These are phyloP conservation scores for Malacoctenus gilli DNA, from an alignment of 2,797 vertebrate species.

Conservation along the genomic window DNA sequence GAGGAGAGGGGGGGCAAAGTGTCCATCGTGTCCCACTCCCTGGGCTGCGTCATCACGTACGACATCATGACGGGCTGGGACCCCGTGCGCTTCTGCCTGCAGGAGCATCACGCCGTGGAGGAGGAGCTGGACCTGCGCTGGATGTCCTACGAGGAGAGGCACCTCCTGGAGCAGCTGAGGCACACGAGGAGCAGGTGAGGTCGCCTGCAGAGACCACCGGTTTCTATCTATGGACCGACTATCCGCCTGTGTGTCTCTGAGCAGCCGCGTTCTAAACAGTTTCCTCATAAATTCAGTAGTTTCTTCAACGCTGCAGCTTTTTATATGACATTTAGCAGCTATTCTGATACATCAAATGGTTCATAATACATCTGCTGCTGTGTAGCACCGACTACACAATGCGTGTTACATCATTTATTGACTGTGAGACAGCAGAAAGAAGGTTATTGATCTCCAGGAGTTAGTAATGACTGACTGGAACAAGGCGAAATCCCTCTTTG, in stretches of 20 bases:
- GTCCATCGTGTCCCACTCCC: constrained; percentile 95
- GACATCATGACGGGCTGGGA: constrained; percentile 99
- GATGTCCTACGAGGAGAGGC: constrained; percentile 89
- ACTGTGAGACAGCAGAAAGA: constrained; percentile 3
- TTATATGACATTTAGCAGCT: too few species aligned
- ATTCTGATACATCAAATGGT: constrained; percentile 11
- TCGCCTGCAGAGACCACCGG: neutral
- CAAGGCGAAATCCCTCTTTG: neutral
- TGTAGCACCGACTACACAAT: neutral
- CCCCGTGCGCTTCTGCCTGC: constrained; percentile 91
- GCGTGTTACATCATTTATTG: constrained; percentile 8
- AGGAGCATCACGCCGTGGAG: constrained; percentile 89
- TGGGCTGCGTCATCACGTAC: constrained; percentile 97
- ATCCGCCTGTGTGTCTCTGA: too few species aligned
- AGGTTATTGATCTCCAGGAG: constrained; percentile 7
- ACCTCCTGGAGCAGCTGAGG: constrained; percentile 88
- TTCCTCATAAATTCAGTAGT: too few species aligned
- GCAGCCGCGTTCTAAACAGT: too few species aligned
- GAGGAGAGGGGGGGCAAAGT: constrained; percentile 93
- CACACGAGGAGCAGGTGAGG: constrained; percentile 86
- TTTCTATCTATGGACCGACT: too few species aligned
- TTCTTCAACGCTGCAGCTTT: too few species aligned
- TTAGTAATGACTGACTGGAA: constrained; percentile 1
- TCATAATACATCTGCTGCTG: constrained; percentile 5
- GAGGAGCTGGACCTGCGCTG: constrained; percentile 85